phyloP scores from a whole-genome alignment of 1,140 invertebrate species.

The Xylocopa sonorina region DNA sequence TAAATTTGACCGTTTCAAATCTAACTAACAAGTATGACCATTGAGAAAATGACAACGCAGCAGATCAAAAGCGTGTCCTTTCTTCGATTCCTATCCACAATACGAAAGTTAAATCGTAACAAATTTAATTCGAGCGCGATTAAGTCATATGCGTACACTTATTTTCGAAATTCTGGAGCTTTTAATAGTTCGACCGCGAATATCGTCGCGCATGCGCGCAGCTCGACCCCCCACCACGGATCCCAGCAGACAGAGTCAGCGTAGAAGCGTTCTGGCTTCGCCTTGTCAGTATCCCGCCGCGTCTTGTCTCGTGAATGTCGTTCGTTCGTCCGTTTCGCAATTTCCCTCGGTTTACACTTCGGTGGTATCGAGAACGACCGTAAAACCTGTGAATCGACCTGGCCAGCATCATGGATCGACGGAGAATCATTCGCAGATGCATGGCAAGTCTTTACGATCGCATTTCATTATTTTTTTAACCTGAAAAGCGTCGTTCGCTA shows the following conservation, averaged over 20 bases:
- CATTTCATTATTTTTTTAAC: neutral
- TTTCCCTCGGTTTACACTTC: slow-evolving; percentile 5
- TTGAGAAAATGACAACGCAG: no score
- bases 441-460: slow-evolving; percentile 31
- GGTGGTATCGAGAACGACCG: neutral
- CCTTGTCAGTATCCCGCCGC: slow-evolving; percentile 62
- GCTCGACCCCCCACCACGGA: neutral
- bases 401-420: neutral
- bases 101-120: neutral
- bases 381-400: neutral
- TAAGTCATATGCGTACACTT: neutral
- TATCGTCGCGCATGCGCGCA: neutral
- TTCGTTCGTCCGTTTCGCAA: neutral
- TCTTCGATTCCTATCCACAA: no score
- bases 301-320: slow-evolving; percentile 35
- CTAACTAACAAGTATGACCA: no score
- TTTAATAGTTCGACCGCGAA: neutral
- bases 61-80: no score
- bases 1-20: no score
- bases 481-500: neutral
- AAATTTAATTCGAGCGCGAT: slow-evolving; percentile 9
- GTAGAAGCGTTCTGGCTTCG: slow-evolving; percentile 48
- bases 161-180: slow-evolving; percentile 25
- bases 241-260: neutral
- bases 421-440: neutral